phyloP scores from a whole-genome alignment of 2,888 invertebrate genomes.

The Parasteatoda lunata region DNA sequence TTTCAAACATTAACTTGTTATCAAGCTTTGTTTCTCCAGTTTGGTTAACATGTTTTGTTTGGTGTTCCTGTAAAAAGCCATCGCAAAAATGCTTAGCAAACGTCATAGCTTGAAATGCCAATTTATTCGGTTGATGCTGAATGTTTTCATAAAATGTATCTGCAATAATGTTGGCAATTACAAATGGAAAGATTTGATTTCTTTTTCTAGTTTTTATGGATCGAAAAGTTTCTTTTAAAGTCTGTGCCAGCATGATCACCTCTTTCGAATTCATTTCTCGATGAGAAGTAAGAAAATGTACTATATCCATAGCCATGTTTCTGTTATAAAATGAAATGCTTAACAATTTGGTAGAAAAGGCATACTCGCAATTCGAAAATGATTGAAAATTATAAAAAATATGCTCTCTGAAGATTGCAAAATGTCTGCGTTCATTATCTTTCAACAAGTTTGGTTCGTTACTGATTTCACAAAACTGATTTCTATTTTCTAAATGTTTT shows the following conservation, averaged over 20 bases:
- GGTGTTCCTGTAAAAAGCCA: not conserved
- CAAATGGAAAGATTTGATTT: not conserved
- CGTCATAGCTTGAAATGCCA: constrained; percentile 10
- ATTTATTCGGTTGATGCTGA: constrained; percentile 8
- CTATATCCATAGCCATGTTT: not conserved
- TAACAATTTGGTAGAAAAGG: constrained; percentile 12
- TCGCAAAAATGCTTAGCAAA: constrained; percentile 24
- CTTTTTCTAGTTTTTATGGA: not conserved
- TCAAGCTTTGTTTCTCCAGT: not conserved
- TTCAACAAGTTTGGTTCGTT: not conserved
- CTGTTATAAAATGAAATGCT: not conserved
- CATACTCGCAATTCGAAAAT: constrained; percentile 35
- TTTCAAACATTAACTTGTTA: constrained; percentile 5
- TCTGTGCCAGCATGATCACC: not conserved
- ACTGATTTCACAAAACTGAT: not conserved
- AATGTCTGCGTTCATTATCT: constrained; percentile 7
- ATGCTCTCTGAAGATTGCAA: constrained; percentile 19
- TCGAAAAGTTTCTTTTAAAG: constrained; percentile 11
- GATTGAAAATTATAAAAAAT: constrained; percentile 32
- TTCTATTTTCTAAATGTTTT: not conserved
- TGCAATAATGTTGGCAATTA: not conserved
- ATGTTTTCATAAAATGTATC: constrained; percentile 2
- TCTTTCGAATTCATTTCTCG: not conserved
- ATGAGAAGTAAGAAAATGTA: constrained; percentile 2
- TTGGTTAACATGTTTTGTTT: not conserved